Evolutionary conservation across 2,113 vertebrate genomes (phyloP).

Genomic region (Pyxicephalus adspersus): DNA sequence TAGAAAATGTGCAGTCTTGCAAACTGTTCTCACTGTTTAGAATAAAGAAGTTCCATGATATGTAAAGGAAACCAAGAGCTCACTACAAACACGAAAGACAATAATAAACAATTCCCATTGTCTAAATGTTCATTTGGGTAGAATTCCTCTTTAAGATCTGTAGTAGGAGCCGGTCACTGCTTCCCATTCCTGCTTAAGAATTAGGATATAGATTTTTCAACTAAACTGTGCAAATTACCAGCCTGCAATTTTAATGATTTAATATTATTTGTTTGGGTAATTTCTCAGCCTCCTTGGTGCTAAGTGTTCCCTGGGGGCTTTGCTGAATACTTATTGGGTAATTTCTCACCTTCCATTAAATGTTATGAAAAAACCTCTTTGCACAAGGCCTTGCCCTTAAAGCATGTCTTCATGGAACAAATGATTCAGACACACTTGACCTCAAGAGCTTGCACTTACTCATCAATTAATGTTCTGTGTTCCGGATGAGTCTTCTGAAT

Average conservation of each 20-base stretch:
- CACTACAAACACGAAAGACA: background rate
- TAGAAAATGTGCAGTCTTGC: too few relatives aligned
- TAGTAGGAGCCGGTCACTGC: background rate
- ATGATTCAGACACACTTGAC: background rate
- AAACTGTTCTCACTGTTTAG: too few relatives aligned
- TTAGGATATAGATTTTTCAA: slow-evolving; percentile 3
- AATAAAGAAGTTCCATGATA: too few relatives aligned
- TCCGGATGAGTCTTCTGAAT: background rate
- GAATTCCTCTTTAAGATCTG: background rate
- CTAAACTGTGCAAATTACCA: background rate
- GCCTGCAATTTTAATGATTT: background rate
- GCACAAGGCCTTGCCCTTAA: background rate
- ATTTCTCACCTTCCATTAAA: slow-evolving; percentile 3
- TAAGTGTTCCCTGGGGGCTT: background rate
- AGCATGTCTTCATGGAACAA: background rate
- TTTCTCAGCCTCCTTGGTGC: background rate
- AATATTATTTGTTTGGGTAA: slow-evolving; percentile 28
- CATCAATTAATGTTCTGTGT: background rate
- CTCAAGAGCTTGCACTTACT: background rate
- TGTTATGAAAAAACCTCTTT: background rate
- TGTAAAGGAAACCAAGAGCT: background rate
- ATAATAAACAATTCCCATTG: background rate
- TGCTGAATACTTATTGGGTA: background rate
- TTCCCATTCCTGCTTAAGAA: background rate
- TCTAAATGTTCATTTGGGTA: background rate